Conservation (phyloP, 2,888 invertebrate genomes). For the Mermis nigrescens region DNA sequence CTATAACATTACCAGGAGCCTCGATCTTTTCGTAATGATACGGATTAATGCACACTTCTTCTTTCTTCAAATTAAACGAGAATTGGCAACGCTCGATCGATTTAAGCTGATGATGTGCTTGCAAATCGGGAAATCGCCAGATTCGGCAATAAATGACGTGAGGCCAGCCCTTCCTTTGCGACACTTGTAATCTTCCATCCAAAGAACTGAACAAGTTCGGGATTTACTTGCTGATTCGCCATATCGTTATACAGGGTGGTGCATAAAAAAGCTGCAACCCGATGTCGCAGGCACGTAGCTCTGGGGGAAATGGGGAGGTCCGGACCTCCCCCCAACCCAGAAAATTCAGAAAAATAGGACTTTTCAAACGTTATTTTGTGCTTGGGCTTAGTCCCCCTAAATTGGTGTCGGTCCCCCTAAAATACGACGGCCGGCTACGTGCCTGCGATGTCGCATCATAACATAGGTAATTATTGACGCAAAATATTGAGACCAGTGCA, state of each 20-base stretch:
- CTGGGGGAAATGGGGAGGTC: not conserved
- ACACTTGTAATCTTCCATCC: conserved; percentile 43
- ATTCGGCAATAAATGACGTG: conserved; percentile 91
- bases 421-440: too few species aligned
- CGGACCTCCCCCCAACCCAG: not conserved
- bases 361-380: too few species aligned
- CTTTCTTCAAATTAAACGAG: conserved; percentile 72
- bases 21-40: conserved; percentile 85
- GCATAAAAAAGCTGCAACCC: not conserved
- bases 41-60: conserved; percentile 88
- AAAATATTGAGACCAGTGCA: too few species aligned
- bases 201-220: conserved; percentile 38
- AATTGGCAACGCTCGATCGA: conserved; percentile 78
- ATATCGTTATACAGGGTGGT: too few species aligned
- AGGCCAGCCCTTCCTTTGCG: conserved; percentile 73
- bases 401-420: too few species aligned
- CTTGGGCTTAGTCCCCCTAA: too few species aligned
- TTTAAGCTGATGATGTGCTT: conserved; percentile 78
- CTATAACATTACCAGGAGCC: conserved; percentile 50
- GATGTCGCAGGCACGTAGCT: not conserved
- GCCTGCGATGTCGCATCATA: too few species aligned
- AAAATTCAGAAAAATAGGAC: too few species aligned
- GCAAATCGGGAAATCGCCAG: conserved; percentile 94
- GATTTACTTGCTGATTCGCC: not conserved
- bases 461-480: too few species aligned